Evolutionary conservation across 2,888 invertebrate genomes (phyloP), one percentile per base, ranked within the genome.

Genomic region (Dusona sp.): DNA sequence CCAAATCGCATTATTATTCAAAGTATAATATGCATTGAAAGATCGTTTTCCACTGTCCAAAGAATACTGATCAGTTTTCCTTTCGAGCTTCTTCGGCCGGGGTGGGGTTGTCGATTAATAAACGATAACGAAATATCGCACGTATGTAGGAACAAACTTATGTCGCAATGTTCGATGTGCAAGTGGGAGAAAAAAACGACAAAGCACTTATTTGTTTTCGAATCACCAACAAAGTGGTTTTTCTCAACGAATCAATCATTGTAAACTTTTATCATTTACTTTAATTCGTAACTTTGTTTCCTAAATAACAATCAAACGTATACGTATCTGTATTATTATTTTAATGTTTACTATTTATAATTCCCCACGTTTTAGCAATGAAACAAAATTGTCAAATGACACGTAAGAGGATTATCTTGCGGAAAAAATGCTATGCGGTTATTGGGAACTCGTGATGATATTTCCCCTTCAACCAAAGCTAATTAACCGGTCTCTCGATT

Each of bases 61-160:
- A 13, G 9, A 38, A n/a, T 29, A 74, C 74, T 57, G 74, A 74
- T 74, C 54, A 19, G 22, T 73, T 54, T 73, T 51, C 7, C 36
- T 57, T 51, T 22, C 25, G 65, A 65, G 42, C 22, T 57, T 45
- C 68, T 61, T 65, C 70, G 22, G 57, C 16, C 57, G 57, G 36
- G 38, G 61, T n/a, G 70, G 57, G 13, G 29, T 70, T 29, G 75
- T 42, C 61, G 65, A 77, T 77, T 77, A 79, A 79, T 67, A 7
- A 67, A 78, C 68, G 79, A 79, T 79, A 79, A 79, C 68, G 61
- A 72, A 79, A 79, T 79, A 70, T 79, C 72, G 70, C 79, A 64
- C 61, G 61, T 72, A 61, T 45, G 54, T 64, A 64, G 79, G 61
- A 61, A 79, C 13, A 48, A 61, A 42, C 61, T 45, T 33, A 16